These are phyloP conservation scores for Scytalopus superciliaris DNA, from an alignment of 2,113 vertebrate species.

Conservation along the genomic window DNA sequence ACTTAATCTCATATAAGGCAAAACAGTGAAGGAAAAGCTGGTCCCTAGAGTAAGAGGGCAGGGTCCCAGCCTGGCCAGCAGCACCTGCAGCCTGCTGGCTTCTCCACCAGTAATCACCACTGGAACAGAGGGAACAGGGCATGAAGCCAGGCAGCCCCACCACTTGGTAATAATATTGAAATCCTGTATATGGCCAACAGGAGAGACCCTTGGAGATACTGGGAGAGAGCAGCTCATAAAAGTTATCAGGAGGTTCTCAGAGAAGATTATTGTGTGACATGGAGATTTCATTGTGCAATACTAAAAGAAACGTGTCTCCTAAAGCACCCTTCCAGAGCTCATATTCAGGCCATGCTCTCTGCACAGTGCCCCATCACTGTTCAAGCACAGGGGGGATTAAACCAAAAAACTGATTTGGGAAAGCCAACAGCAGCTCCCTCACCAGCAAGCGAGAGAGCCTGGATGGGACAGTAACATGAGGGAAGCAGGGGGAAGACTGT, in stretches of 20 bases:
- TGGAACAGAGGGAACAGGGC: background rate
- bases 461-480: background rate
- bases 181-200: background rate
- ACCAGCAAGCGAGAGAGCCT: background rate
- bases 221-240: background rate
- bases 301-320: background rate
- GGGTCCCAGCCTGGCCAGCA: background rate
- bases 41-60: background rate
- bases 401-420: background rate
- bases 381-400: background rate
- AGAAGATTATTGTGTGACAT: background rate
- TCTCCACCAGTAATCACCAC: background rate
- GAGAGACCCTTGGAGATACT: background rate
- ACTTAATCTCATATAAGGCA: background rate
- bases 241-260: background rate
- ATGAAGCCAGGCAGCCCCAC: background rate
- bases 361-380: background rate
- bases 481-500: background rate
- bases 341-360: background rate
- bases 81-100: accelerated
- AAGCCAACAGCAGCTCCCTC: background rate
- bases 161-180: background rate
- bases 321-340: conserved; percentile 16
- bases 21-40: background rate
- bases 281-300: background rate